Evolutionary conservation across 2,888 invertebrate species (phyloP).

Genomic region (Pyrrhosoma nymphula): DNA sequence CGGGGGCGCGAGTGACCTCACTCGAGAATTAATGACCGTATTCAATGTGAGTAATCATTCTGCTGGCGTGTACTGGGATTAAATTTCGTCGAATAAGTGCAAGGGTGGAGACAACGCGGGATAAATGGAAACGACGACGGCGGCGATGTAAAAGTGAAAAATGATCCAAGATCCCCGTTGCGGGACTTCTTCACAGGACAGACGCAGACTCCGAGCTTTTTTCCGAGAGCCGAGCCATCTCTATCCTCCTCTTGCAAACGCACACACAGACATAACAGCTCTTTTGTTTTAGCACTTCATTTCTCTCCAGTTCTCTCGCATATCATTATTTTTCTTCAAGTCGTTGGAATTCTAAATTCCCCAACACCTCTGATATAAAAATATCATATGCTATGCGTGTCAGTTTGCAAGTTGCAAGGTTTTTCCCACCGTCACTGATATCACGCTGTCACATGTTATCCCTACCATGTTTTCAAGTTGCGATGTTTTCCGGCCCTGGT

Average conservation of each 20-base stretch:
- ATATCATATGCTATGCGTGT: too few relatives aligned
- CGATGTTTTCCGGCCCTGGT: too few relatives aligned
- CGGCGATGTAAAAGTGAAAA: neutral
- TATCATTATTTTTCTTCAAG: neutral
- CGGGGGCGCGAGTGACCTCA: neutral
- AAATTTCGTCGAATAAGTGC: neutral
- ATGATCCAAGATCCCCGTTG: neutral
- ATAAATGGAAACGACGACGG: constrained; percentile 1
- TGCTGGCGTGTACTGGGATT: neutral
- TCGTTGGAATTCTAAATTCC: too few relatives aligned
- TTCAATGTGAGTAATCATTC: neutral
- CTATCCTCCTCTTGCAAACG: neutral
- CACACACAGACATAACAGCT: neutral
- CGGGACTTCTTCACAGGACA: neutral
- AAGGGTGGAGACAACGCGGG: neutral
- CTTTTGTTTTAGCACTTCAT: neutral
- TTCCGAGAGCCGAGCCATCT: neutral
- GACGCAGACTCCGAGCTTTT: neutral
- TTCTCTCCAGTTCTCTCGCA: neutral
- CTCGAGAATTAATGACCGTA: neutral
- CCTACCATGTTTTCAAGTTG: too few relatives aligned
- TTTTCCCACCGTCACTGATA: too few relatives aligned
- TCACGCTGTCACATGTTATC: too few relatives aligned
- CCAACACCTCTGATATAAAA: too few relatives aligned
- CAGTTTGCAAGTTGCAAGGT: too few relatives aligned